A percentile compares a stretch with the other conserved stretches of the same genome.
Conservation (phyloP, 2,888 invertebrate genomes). For the Parnassius apollo region DNA sequence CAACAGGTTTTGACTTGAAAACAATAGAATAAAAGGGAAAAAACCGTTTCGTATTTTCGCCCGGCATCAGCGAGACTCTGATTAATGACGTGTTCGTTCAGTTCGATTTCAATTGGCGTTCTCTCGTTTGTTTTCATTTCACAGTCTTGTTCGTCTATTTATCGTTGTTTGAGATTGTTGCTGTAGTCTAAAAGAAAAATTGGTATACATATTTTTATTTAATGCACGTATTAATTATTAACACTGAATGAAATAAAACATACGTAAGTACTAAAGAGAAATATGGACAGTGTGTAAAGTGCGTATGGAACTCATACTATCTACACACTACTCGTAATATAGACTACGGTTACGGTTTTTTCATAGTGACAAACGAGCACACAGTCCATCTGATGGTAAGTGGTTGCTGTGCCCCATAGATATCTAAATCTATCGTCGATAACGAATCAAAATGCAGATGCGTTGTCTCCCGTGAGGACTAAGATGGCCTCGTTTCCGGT, state of each 20-base stretch:
- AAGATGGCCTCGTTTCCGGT: no score
- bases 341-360: no score
- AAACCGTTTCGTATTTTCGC: conserved; percentile 24
- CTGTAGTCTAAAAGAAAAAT: neutral
- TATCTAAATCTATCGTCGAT: no score
- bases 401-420: no score
- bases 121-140: conserved; percentile 35
- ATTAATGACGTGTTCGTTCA: conserved; percentile 36
- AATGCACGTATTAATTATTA: neutral
- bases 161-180: conserved; percentile 16
- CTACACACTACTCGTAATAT: no score
- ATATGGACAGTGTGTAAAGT: no score
- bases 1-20: conserved; percentile 25
- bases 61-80: conserved; percentile 29
- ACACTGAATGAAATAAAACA: neutral
- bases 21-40: conserved; percentile 17
- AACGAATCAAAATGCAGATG: no score
- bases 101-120: conserved; percentile 36
- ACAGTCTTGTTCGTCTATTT: conserved; percentile 23
- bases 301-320: no score
- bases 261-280: neutral
- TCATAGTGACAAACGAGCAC: no score
- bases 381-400: no score
- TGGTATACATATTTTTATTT: neutral
- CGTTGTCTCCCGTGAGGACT: no score